Base-by-base conservation (phyloP, 2,888 invertebrate species). In the Thalpophila matura region DNA sequence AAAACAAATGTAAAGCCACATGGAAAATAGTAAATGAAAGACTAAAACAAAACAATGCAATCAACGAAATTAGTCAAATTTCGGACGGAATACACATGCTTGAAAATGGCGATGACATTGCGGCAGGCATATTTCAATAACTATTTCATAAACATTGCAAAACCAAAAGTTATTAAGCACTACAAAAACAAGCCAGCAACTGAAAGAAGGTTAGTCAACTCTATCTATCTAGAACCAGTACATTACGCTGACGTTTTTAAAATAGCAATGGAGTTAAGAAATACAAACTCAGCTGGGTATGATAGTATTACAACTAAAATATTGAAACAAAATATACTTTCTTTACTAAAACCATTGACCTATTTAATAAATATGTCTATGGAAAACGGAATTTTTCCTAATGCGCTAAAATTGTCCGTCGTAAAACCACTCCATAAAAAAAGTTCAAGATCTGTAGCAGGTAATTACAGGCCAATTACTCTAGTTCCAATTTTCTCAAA, bases 261-360 rank as follows among this genome's bases (percentile, higher is more conserved):
- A 20, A 38, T 10, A 12, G 38, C 20, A n/a, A 42, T 42, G 42
- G 24, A 26, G 24, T 9, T 42, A 26, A n/a, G 42, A 42, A 26
- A 42, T 42, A 42, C 26, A 2, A 42, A 42, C 24, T 42, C 24
- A 42, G 42, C 24, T 14, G 42, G 42, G 14, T 26, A 42, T 42
- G 42, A 24, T 42, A 42, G 24, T 9, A 42, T 42, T 24, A 42
- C 24, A 9, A 42, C 42, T 42, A 26, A 42, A n/a, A 42, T 42
- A 24, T 24, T 42, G 9, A 42, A 42, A 42, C 42, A 26, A 42
- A 42, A 42, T 24, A 2, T 40, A 22, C n/a, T 22, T n/a, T 24
- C 40, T n/a, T 40, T 40, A 40, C 22, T n/a, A 22, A 24, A 40
- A n/a, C 40, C 40, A 5, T n/a, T 40, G 22, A 40, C 40, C 24